phyloP scores from a whole-genome alignment of 2,888 invertebrate species.

The Meloe dianella region DNA sequence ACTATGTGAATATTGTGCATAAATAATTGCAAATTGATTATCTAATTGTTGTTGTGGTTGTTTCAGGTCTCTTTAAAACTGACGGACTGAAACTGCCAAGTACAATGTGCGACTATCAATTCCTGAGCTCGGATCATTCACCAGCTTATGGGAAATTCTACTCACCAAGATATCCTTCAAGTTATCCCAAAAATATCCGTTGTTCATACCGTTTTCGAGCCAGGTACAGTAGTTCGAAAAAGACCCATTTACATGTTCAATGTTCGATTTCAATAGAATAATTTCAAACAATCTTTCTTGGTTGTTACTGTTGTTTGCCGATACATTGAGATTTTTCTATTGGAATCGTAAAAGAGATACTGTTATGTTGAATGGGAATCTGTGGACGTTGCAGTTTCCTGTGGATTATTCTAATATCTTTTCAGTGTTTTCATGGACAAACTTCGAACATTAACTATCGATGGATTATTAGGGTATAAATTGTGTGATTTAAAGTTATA shows the following conservation, averaged over 20 bases:
- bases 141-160: constrained; percentile 80
- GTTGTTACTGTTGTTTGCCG: constrained; percentile 12
- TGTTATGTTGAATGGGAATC: background rate
- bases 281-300: constrained; percentile 19
- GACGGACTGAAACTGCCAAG: constrained; percentile 78
- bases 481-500: constrained; percentile 45
- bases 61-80: constrained; percentile 78
- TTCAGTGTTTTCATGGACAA: background rate
- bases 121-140: constrained; percentile 74
- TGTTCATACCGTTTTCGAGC: constrained; percentile 91
- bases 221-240: constrained; percentile 62
- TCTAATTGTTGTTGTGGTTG: background rate
- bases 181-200: constrained; percentile 89
- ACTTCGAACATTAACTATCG: background rate
- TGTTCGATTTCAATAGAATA: too few relatives aligned
- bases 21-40: background rate
- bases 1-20: background rate
- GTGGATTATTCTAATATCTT: background rate
- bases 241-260: constrained; percentile 13
- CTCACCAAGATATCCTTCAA: constrained; percentile 94
- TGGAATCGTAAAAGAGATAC: background rate
- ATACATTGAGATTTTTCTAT: constrained; percentile 4
- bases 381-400: background rate
- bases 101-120: constrained; percentile 86
- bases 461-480: constrained; percentile 20